A percentile compares a stretch with the other conserved stretches of the same genome.
phyloP scores from a whole-genome alignment of 2,113 vertebrate species.

The Chlorodrepanis virens region DNA sequence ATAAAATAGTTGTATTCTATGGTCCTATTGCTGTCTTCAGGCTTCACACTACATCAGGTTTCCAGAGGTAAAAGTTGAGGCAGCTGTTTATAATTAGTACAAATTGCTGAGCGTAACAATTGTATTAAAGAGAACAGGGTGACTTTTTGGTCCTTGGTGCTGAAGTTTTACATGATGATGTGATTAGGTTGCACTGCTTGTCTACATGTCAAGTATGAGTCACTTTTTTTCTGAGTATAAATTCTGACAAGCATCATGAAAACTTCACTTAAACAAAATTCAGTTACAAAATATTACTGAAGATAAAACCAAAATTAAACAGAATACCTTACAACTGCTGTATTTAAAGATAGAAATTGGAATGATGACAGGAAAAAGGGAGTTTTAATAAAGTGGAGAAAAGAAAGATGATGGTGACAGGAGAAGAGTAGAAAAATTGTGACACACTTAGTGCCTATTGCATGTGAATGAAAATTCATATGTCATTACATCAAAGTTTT shows the following conservation, averaged over 20 bases:
- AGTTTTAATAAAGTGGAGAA: background rate
- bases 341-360: background rate
- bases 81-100: background rate
- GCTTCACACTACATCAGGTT: background rate
- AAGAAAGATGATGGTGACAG: background rate
- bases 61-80: background rate
- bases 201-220: background rate
- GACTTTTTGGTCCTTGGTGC: background rate
- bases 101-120: background rate
- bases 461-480: background rate
- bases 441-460: background rate
- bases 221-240: background rate
- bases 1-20: background rate
- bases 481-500: background rate
- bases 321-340: background rate
- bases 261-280: background rate
- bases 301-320: background rate
- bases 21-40: background rate
- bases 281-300: background rate
- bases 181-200: background rate
- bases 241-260: background rate
- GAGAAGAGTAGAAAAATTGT: background rate
- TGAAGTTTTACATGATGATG: background rate
- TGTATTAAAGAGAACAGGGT: background rate
- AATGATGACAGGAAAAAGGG: background rate